Percentiles rank a stretch among this genome's conserved stretches.
These are phyloP conservation scores for Myzus persicae DNA, from an alignment of 1,140 invertebrate genomes.

Conservation along the genomic window DNA sequence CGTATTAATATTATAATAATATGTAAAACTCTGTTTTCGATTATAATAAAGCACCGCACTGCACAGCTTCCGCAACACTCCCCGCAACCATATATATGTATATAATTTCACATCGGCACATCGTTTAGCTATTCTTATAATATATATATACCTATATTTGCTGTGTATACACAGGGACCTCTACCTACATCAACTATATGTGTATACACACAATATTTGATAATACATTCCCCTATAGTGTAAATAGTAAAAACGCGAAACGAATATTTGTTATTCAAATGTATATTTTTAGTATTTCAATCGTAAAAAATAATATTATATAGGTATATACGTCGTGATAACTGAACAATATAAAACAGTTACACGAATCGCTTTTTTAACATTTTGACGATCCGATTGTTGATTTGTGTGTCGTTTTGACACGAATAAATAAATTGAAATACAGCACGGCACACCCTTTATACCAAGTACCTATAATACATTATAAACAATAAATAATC, in stretches of 20 bases:
- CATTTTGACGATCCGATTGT: not conserved
- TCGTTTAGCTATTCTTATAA: not conserved
- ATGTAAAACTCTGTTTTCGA: not conserved
- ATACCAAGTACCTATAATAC: too few relatives aligned
- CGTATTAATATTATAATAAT: not conserved
- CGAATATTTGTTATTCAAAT: conserved; percentile 8
- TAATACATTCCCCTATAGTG: not conserved
- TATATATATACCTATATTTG: too few relatives aligned
- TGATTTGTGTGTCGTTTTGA: not conserved
- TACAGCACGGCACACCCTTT: not conserved
- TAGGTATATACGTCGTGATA: too few relatives aligned
- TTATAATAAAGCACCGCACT: not conserved
- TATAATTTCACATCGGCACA: not conserved
- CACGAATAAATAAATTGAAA: not conserved
- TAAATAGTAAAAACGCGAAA: not conserved
- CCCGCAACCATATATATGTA: too few relatives aligned
- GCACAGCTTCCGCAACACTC: not conserved
- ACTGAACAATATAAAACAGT: not conserved
- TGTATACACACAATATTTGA: not conserved
- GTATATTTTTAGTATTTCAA: not conserved
- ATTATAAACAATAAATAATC: not conserved
- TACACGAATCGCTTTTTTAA: not conserved
- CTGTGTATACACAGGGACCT: too few relatives aligned
- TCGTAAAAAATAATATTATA: not conserved
- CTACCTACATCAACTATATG: too few relatives aligned